Percentiles rank a stretch among this genome's conserved stretches.
phyloP scores from a whole-genome alignment of 2,797 vertebrate species.

The Pipistrellus kuhlii region DNA sequence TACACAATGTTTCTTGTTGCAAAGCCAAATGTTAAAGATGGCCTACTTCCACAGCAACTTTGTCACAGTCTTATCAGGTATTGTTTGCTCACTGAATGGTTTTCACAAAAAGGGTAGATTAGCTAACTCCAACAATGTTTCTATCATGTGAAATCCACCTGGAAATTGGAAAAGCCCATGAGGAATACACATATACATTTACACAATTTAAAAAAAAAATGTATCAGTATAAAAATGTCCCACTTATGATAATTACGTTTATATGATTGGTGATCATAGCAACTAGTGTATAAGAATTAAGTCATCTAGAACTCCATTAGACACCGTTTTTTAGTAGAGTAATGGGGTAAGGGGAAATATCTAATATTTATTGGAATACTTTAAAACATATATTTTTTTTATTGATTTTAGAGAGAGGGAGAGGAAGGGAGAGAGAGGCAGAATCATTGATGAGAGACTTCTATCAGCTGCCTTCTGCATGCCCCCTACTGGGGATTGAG shows the following conservation, averaged over 20 bases:
- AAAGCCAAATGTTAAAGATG: conserved; percentile 4
- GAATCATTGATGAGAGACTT: no score
- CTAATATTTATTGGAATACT: background rate
- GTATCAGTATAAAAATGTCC: background rate
- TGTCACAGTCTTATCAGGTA: background rate
- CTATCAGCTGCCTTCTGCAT: no score
- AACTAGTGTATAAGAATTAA: background rate
- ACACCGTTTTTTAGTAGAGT: background rate
- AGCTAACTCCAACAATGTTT: background rate
- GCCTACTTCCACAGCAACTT: background rate
- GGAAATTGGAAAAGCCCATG: background rate
- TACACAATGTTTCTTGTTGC: background rate
- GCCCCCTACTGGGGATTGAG: no score
- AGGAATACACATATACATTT: background rate
- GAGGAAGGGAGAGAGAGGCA: no score
- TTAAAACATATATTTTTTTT: background rate
- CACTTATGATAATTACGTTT: conserved; percentile 10
- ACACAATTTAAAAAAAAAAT: background rate
- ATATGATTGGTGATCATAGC: background rate
- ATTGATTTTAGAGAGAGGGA: no score
- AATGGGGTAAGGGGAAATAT: background rate
- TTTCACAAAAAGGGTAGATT: conserved; percentile 34
- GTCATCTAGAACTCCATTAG: background rate
- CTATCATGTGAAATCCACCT: background rate
- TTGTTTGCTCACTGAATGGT: background rate